Evolutionary conservation across 2,113 vertebrate species (phyloP).

Genomic region (Nibea albiflora): DNA sequence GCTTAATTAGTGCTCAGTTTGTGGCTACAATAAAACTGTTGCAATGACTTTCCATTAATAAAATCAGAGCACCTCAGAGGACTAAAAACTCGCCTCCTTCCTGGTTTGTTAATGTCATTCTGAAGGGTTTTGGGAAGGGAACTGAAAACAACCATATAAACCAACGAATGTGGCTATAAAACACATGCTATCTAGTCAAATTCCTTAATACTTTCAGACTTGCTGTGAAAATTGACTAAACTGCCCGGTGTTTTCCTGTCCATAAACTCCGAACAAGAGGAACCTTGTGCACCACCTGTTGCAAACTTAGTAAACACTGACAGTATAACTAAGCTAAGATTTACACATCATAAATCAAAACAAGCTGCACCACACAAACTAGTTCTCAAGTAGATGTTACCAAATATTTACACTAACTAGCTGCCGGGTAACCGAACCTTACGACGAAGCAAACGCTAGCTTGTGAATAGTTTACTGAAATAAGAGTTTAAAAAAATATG

Average conservation of each 20-base stretch:
- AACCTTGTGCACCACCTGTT: not conserved
- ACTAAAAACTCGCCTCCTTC: not conserved
- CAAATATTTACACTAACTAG: no score
- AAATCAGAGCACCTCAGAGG: not conserved
- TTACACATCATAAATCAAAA: no score
- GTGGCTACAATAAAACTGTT: not conserved
- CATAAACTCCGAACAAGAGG: not conserved
- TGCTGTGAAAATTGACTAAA: no score
- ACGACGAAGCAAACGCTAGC: not conserved
- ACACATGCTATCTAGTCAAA: not conserved
- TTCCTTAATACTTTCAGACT: no score
- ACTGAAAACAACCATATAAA: not conserved
- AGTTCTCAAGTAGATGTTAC: no score
- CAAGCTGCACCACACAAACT: no score
- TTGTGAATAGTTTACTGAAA: not conserved
- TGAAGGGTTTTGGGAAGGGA: not conserved
- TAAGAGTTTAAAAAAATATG: not conserved
- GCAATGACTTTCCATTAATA: not conserved
- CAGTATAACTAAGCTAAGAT: no score
- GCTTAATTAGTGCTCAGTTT: slow-evolving; percentile 1
- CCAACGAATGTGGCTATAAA: not conserved
- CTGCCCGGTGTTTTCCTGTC: not conserved
- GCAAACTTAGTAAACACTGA: no score
- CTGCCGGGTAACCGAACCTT: not conserved
- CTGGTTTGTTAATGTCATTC: not conserved